Percentiles rank a stretch among this genome's conserved stretches.
Evolutionary conservation across 23 tunicate genomes (phyloP).

Genomic region (Ascidia mentula): DNA sequence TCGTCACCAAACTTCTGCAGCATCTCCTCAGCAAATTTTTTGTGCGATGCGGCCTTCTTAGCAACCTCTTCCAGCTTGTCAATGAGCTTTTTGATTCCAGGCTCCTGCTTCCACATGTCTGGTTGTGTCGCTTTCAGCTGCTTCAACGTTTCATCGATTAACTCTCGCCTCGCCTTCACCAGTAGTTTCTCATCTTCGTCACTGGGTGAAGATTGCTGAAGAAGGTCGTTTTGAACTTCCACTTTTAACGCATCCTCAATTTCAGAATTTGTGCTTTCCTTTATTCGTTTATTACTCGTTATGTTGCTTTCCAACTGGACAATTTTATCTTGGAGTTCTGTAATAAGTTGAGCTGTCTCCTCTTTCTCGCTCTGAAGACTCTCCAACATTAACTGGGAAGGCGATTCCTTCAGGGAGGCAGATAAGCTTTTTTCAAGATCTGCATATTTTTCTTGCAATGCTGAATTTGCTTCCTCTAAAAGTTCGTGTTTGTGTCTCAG

Average conservation of each 20-base stretch:
- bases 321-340: neutral
- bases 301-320: neutral
- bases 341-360: neutral
- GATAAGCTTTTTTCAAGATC: conserved; percentile 16
- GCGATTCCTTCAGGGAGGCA: neutral
- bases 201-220: neutral
- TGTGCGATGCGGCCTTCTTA: conserved; percentile 33
- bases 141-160: neutral
- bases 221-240: neutral
- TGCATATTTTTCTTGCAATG: conserved; percentile 14
- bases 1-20: conserved; percentile 5
- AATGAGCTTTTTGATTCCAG: conserved; percentile 54
- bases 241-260: neutral
- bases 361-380: neutral
- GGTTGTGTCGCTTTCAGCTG: conserved; percentile 26
- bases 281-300: too few species aligned
- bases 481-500: conserved; percentile 8
- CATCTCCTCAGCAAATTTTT: conserved; percentile 2
- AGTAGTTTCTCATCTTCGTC: neutral
- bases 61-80: conserved; percentile 55
- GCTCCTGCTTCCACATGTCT: conserved; percentile 56
- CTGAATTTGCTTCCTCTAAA: conserved; percentile 4
- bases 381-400: neutral
- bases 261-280: too few species aligned
- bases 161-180: neutral